Percentiles rank a stretch among this genome's conserved stretches.
Evolutionary conservation across 92 coral and sea anemone genomes (phyloP).

Genomic region (Siderastrea siderea): DNA sequence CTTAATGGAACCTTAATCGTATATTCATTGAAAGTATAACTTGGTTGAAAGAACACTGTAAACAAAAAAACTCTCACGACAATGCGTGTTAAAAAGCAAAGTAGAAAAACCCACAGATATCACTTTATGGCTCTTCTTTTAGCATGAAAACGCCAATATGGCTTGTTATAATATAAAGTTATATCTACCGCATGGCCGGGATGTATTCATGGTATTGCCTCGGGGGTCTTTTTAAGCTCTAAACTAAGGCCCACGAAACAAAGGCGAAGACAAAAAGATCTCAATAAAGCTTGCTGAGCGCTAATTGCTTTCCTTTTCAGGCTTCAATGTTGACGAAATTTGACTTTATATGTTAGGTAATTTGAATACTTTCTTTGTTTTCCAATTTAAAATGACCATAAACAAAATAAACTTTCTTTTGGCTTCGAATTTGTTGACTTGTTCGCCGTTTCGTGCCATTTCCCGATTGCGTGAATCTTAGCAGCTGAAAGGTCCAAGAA

Average conservation of each 20-base stretch:
- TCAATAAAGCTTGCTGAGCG: slow-evolving; percentile 70
- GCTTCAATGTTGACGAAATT: slow-evolving; percentile 68
- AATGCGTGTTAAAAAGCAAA: neutral
- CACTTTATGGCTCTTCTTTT: slow-evolving; percentile 13
- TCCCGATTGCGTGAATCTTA: slow-evolving; percentile 44
- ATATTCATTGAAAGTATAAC: slow-evolving; percentile 46
- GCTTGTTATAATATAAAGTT: slow-evolving; percentile 23
- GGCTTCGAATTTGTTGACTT: slow-evolving; percentile 19
- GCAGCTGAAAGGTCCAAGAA: slow-evolving; percentile 49
- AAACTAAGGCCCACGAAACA: slow-evolving; percentile 48
- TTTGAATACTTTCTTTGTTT: slow-evolving; percentile 70
- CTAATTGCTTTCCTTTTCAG: slow-evolving; percentile 74
- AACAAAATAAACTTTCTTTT: slow-evolving; percentile 32
- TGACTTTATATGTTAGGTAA: slow-evolving; percentile 61
- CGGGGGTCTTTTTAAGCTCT: slow-evolving; percentile 26
- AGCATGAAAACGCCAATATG: slow-evolving; percentile 20
- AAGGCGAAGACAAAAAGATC: slow-evolving; percentile 61
- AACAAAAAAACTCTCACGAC: neutral
- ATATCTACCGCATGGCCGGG: slow-evolving; percentile 1
- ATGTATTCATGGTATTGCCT: slow-evolving; percentile 40
- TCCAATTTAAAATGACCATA: slow-evolving; percentile 50
- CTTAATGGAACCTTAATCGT: slow-evolving; percentile 66
- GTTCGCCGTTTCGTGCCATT: slow-evolving; percentile 4
- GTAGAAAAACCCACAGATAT: slow-evolving; percentile 1
- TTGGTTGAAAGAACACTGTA: slow-evolving; percentile 37